These are phyloP conservation scores for Simalia tracyae DNA, from an alignment of 2,797 vertebrate species.

Conservation along the genomic window DNA sequence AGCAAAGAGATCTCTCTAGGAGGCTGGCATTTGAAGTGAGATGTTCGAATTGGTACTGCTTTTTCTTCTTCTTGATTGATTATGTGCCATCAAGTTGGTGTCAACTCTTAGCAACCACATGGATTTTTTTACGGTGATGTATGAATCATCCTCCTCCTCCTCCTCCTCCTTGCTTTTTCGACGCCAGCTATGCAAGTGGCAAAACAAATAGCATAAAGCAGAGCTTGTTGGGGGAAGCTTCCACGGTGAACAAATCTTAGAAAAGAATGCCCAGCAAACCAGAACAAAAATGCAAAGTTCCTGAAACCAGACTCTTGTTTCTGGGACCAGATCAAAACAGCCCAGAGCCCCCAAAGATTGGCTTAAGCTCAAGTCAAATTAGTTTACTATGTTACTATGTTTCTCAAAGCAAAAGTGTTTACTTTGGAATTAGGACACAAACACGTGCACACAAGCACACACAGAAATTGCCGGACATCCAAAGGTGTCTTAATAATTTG, in stretches of 20 bases:
- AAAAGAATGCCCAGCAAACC: constrained; percentile 41
- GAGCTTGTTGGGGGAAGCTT: constrained; percentile 65
- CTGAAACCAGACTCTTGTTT: constrained; percentile 69
- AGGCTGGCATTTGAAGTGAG: constrained; percentile 11
- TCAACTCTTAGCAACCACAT: neutral
- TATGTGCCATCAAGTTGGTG: neutral
- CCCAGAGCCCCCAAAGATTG: constrained; percentile 65
- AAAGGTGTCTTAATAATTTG: constrained; percentile 58
- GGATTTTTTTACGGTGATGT: neutral
- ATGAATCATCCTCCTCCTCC: neutral
- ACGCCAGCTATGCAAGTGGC: constrained; percentile 58
- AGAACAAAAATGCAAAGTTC: constrained; percentile 62
- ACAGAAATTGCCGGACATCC: constrained; percentile 48
- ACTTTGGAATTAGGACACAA: constrained; percentile 65
- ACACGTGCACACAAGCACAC: neutral
- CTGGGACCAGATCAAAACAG: constrained; percentile 70
- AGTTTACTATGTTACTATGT: constrained; percentile 67
- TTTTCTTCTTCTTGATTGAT: constrained; percentile 41
- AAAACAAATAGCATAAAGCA: constrained; percentile 68
- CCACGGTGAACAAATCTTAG: constrained; percentile 60
- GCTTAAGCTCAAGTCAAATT: constrained; percentile 66
- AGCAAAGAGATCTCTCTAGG: neutral
- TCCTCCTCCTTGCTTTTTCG: constrained; percentile 31
- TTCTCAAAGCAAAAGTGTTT: constrained; percentile 68
- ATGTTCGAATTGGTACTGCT: neutral